Evolutionary conservation across 37 sponge, comb jelly and placozoan species (phyloP).

Genomic region (Dysidea cf. avara): DNA sequence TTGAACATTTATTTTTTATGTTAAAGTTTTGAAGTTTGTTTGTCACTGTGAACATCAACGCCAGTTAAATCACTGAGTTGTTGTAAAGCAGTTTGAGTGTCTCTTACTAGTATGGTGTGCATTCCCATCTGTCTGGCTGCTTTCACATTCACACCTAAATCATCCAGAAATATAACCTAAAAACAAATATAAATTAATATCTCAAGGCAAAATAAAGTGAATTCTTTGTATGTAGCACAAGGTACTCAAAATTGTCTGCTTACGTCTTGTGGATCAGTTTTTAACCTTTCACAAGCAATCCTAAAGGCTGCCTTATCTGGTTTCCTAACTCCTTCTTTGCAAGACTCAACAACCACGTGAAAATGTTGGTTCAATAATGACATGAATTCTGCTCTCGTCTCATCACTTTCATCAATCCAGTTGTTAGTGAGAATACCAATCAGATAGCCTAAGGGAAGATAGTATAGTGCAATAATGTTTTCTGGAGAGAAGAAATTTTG

Average conservation of each 20-base stretch:
- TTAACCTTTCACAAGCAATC: constrained; percentile 43
- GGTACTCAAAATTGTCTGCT: too few relatives aligned
- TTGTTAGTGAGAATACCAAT: constrained; percentile 51
- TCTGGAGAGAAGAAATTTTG: too few relatives aligned
- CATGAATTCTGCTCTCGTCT: background rate
- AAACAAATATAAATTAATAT: background rate
- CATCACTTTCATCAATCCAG: constrained; percentile 51
- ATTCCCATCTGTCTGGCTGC: constrained; percentile 46
- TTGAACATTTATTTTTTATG: too few relatives aligned
- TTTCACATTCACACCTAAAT: constrained; percentile 54
- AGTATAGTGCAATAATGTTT: too few relatives aligned
- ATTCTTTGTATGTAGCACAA: too few relatives aligned
- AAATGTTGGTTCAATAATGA: constrained; percentile 14
- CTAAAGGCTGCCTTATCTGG: constrained; percentile 36
- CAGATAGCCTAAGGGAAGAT: constrained; percentile 48
- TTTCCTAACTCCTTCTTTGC: constrained; percentile 43
- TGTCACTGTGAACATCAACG: too few relatives aligned
- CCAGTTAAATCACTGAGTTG: constrained; percentile 7
- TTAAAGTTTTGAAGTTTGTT: too few relatives aligned
- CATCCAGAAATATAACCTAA: constrained; percentile 59
- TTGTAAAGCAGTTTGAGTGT: constrained; percentile 12
- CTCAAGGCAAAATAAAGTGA: too few relatives aligned
- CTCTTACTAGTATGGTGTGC: constrained; percentile 33
- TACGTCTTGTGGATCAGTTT: constrained; percentile 33
- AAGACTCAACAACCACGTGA: constrained; percentile 45